These are phyloP conservation scores for Silurus aristotelis DNA, from an alignment of 2,797 vertebrate genomes.

Conservation along the genomic window DNA sequence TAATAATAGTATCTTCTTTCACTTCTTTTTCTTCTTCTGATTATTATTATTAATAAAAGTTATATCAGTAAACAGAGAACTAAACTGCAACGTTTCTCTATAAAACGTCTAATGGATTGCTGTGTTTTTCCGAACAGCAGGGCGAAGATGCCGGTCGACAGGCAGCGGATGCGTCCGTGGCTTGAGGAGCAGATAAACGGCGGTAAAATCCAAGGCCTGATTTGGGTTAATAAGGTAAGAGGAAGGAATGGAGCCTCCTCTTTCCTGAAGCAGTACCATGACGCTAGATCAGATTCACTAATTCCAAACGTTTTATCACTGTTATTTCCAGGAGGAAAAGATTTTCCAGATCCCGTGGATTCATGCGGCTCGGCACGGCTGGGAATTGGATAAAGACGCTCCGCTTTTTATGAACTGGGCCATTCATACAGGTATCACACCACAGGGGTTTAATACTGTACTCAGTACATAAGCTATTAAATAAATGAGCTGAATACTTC, in stretches of 20 bases:
- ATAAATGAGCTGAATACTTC: background rate
- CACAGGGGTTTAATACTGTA: background rate
- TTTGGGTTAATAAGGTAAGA: slow-evolving; percentile 92
- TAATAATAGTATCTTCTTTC: background rate
- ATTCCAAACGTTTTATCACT: slow-evolving; percentile 1
- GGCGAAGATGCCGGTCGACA: slow-evolving; percentile 91
- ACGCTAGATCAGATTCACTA: background rate
- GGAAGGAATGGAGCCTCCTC: background rate
- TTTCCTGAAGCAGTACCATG: background rate
- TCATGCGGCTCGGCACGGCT: slow-evolving; percentile 95
- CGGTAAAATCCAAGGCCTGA: slow-evolving; percentile 87
- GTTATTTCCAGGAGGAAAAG: slow-evolving; percentile 83
- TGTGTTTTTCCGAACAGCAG: slow-evolving; percentile 32
- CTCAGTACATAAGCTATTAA: background rate
- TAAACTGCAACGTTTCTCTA: background rate
- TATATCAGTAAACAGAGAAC: background rate
- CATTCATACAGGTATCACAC: slow-evolving; percentile 87
- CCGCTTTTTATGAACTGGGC: slow-evolving; percentile 98
- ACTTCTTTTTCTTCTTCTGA: background rate
- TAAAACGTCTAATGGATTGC: background rate
- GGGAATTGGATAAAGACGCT: slow-evolving; percentile 97
- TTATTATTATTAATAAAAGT: background rate
- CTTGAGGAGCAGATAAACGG: slow-evolving; percentile 95
- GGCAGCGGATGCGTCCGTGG: slow-evolving; percentile 98
- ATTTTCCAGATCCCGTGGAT: slow-evolving; percentile 99